Evolutionary conservation across 2,797 vertebrate genomes (phyloP).

Genomic region (Picus viridis): DNA sequence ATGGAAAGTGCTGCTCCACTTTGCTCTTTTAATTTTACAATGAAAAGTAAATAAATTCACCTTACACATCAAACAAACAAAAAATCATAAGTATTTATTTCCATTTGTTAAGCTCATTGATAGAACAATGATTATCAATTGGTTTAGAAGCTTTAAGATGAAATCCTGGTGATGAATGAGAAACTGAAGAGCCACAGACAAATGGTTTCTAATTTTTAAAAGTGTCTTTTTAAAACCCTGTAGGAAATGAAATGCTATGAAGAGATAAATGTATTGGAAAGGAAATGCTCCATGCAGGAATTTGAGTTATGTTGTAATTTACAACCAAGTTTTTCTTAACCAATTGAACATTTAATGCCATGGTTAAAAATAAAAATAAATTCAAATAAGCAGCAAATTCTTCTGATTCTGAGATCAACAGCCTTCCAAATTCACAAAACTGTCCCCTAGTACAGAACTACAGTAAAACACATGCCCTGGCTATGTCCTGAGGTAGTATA

Average conservation of each 20-base stretch:
- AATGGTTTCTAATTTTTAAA: not conserved
- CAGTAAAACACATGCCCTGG: not conserved
- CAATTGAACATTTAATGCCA: not conserved
- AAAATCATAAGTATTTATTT: not conserved
- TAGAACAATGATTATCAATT: slow-evolving; percentile 20
- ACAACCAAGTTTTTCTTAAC: not conserved
- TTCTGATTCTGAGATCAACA: not conserved
- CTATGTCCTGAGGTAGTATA: not conserved
- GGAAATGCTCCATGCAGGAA: not conserved
- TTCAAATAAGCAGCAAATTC: not conserved
- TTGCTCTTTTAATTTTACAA: slow-evolving; percentile 16
- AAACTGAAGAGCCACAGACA: not conserved
- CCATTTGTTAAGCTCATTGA: slow-evolving; percentile 25
- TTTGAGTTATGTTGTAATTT: not conserved
- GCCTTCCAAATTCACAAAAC: not conserved
- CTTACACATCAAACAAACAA: not conserved
- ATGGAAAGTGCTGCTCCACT: not conserved
- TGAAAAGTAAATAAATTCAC: slow-evolving; percentile 14
- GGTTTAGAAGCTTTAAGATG: slow-evolving; percentile 14
- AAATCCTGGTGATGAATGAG: slow-evolving; percentile 24
- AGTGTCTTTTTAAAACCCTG: slow-evolving; percentile 12
- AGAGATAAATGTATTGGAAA: not conserved
- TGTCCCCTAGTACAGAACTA: not conserved
- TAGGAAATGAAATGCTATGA: not conserved
- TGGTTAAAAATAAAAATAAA: not conserved